phyloP scores from a whole-genome alignment of 2,888 invertebrate genomes.

The Argyresthia goedartella region DNA sequence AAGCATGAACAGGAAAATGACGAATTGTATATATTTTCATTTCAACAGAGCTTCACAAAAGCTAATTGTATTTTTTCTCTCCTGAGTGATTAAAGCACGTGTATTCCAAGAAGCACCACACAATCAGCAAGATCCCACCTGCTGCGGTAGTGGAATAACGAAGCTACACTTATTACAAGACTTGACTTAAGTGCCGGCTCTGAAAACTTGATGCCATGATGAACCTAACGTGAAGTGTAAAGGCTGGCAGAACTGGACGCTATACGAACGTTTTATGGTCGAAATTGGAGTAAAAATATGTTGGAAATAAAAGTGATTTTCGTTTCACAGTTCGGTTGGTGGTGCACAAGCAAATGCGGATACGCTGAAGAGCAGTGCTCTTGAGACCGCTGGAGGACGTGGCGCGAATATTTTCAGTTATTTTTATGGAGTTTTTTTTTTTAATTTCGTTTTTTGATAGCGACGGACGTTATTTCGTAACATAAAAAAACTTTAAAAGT shows the following conservation, averaged over 20 bases:
- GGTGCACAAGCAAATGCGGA: background rate
- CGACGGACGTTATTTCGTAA: too few species aligned
- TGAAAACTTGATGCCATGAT: background rate
- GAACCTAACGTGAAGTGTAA: background rate
- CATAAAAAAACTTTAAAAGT: too few species aligned
- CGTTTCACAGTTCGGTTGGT: background rate
- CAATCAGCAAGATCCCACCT: constrained; percentile 48
- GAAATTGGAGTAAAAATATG: background rate
- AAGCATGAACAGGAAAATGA: too few species aligned
- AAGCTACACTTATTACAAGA: constrained; percentile 48
- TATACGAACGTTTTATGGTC: background rate
- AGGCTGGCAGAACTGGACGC: background rate
- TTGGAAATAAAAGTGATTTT: background rate
- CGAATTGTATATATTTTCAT: too few species aligned
- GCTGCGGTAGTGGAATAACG: constrained; percentile 45
- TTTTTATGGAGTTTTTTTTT: background rate
- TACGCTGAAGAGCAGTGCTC: background rate
- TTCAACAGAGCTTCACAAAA: too few species aligned
- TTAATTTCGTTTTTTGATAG: background rate
- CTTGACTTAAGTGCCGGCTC: constrained; percentile 25
- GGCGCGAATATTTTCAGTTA: background rate
- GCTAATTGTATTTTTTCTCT: too few species aligned
- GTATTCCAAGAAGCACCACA: constrained; percentile 16
- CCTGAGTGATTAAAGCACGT: background rate
- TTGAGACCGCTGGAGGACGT: constrained; percentile 1